A percentile compares a stretch with the other conserved stretches of the same genome.
Evolutionary conservation across 1,140 invertebrate species (phyloP).

Genomic region (Telenomus remus): DNA sequence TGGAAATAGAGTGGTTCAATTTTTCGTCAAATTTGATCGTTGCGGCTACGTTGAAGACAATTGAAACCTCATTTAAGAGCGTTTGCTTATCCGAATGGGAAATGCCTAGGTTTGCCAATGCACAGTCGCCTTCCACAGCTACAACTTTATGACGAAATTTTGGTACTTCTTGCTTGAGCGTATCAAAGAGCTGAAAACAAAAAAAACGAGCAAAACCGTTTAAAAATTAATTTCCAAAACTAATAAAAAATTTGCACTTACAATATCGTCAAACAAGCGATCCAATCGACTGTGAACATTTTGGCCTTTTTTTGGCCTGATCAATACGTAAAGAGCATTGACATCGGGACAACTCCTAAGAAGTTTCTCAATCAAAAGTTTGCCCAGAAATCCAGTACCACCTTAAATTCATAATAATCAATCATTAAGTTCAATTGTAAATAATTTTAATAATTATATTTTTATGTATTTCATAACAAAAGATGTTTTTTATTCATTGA

Average conservation of each 20-base stretch:
- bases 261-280: constrained; percentile 80
- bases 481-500: not conserved
- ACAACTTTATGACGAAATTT: constrained; percentile 77
- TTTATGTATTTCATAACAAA: no score
- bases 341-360: constrained; percentile 85
- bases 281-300: constrained; percentile 79
- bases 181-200: constrained; percentile 65
- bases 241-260: no score
- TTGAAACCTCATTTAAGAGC: constrained; percentile 79
- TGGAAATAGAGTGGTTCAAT: constrained; percentile 79
- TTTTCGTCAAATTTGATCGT: constrained; percentile 92
- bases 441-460: no score
- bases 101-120: constrained; percentile 79
- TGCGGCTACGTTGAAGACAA: constrained; percentile 91
- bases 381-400: constrained; percentile 81
- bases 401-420: constrained; percentile 64
- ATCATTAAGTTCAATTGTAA: no score
- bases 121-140: constrained; percentile 80
- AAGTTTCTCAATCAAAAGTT: constrained; percentile 88
- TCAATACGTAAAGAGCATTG: constrained; percentile 84
- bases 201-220: constrained; percentile 14
- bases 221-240: no score
- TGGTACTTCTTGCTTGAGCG: constrained; percentile 65
- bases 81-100: constrained; percentile 76
- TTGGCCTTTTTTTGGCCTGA: constrained; percentile 87